Conservation (phyloP, 2,888 invertebrate species). For the Papilio demoleus region DNA sequence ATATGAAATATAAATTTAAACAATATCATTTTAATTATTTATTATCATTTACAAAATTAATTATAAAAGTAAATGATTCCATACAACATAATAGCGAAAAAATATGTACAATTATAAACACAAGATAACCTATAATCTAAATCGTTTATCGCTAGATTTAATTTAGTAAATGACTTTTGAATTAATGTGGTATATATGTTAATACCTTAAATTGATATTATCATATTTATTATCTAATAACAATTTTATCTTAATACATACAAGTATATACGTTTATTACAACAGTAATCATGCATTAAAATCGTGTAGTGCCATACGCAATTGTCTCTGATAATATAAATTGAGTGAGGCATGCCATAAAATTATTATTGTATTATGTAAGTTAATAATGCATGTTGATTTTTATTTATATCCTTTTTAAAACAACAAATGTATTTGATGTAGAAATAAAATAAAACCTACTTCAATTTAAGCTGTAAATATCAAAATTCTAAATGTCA, state of each 20-base stretch:
- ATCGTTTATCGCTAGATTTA: conserved; percentile 34
- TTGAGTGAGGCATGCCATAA: conserved; percentile 18
- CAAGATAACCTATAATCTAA: conserved; percentile 13
- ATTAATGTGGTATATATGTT: conserved; percentile 35
- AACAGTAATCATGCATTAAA: conserved; percentile 39
- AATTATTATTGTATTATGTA: not conserved
- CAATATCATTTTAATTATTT: not conserved
- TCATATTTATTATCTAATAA: conserved; percentile 41
- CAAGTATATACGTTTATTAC: conserved; percentile 36
- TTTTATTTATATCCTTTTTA: not conserved
- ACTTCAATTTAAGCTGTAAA: too few relatives aligned
- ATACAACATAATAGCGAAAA: conserved; percentile 17
- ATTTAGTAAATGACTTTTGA: conserved; percentile 33
- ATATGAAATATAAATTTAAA: too few relatives aligned
- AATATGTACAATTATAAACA: conserved; percentile 32
- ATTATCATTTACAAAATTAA: not conserved
- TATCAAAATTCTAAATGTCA: too few relatives aligned
- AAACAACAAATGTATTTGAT: too few relatives aligned
- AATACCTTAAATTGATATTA: conserved; percentile 42
- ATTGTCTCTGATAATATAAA: conserved; percentile 34
- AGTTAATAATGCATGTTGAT: not conserved
- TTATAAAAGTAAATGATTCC: conserved; percentile 1
- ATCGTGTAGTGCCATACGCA: conserved; percentile 34
- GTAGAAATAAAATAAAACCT: not conserved
- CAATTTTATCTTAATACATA: conserved; percentile 38